A percentile compares a stretch with the other conserved stretches of the same genome.
phyloP scores from a whole-genome alignment of 2,113 vertebrate genomes.

The Bubo blakistoni region DNA sequence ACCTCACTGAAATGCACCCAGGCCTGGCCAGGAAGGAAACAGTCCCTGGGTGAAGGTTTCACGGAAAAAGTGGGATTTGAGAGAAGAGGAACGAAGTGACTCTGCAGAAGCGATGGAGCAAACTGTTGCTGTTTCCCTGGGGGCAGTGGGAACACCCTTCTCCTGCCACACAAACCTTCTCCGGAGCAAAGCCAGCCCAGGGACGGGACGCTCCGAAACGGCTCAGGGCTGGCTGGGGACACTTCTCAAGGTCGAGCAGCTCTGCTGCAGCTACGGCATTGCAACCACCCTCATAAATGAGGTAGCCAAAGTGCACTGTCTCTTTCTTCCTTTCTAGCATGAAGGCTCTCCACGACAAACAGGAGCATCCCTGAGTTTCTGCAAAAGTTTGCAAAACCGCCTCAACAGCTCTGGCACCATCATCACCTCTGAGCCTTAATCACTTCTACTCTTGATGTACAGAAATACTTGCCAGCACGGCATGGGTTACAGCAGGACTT shows the following conservation, averaged over 20 bases:
- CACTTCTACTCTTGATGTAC: neutral
- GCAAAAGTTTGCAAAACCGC: neutral
- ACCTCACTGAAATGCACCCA: neutral
- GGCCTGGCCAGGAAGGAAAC: neutral
- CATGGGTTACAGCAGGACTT: neutral
- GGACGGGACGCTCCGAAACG: neutral
- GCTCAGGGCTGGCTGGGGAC: neutral
- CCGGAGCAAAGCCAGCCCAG: neutral
- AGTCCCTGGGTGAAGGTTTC: neutral
- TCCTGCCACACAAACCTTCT: neutral
- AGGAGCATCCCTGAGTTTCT: neutral
- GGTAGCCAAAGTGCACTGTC: neutral
- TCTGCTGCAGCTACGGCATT: neutral
- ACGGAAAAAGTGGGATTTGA: neutral
- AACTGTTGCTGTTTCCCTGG: rapidly evolving
- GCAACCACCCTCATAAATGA: neutral
- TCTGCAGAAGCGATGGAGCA: neutral
- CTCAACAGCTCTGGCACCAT: too few species aligned
- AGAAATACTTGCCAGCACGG: neutral
- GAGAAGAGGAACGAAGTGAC: neutral
- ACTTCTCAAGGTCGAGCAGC: neutral
- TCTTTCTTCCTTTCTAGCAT: neutral
- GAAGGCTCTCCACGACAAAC: neutral
- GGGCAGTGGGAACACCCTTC: neutral
- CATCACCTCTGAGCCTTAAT: too few species aligned